Base-by-base conservation (phyloP, 2,797 vertebrate species). In the Taenioides sp. region DNA sequence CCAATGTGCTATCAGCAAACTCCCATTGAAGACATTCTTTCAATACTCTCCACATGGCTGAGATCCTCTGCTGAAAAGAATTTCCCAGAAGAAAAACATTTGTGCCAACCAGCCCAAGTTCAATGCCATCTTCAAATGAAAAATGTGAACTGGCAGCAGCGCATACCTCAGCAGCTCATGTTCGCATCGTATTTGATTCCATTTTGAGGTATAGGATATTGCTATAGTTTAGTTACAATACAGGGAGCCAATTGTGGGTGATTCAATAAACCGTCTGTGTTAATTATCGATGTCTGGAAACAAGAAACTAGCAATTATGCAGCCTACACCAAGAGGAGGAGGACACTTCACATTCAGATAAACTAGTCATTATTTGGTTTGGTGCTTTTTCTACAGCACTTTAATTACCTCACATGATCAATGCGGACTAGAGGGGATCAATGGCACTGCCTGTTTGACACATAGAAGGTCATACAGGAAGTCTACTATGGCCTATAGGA, bases 321-420 rank as follows among this genome's bases (percentile, higher is more conserved):
- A 66, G 65, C 65, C 65, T 66, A 63, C 75, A 72, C 69, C 57
- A n/a, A n/a, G 50, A 61, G 22, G 16, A 54, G 40, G 78, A 83
- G 70, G 66, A 72, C 23, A 67, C 70, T 61, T 76, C 74, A 72
- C 76, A 66, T 86, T 86, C 65, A 78, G 73, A 80, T 80, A 72
- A 62, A 75, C 76, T 59, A 65, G 80, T 71, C 83, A 84, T 86
- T 84, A 88, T 90, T 80, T 80, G 82, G 84, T 86, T 77, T 83
- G 76, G 75, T 77, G 80, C 81, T 82, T 89, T 90, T 82, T 81
- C 82, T 78, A 77, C 69, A 64, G 80, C 76, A 61, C 73, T 74
- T 82, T 92, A 91, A 90, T 89, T 81, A 91, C 85, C 85, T 80
- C 84, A 81, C 71, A 63, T 80, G 87, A 86, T 91, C 88, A 57